phyloP scores from a whole-genome alignment of 2,797 vertebrate genomes.

The Myripristis jacobus region DNA sequence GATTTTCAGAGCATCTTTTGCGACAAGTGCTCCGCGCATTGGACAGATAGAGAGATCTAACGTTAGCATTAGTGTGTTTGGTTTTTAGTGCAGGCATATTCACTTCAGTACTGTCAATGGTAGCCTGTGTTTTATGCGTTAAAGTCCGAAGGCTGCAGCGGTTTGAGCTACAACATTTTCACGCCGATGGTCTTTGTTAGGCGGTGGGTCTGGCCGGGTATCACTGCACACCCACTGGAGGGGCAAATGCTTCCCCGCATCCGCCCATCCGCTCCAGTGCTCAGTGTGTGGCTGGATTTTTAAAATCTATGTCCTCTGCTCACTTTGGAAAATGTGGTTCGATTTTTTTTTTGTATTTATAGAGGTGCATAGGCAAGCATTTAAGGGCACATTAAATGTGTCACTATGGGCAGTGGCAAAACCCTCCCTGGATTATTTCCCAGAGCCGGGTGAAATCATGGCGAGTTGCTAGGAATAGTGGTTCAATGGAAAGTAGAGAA shows the following conservation, averaged over 20 bases:
- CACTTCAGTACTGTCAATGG: neutral
- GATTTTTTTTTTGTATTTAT: slow-evolving; percentile 17
- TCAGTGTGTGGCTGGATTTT: slow-evolving; percentile 16
- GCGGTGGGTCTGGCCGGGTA: slow-evolving; percentile 51
- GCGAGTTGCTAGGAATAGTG: slow-evolving; percentile 69
- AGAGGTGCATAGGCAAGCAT: neutral
- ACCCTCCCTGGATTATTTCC: slow-evolving; percentile 26
- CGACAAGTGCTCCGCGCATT: slow-evolving; percentile 50
- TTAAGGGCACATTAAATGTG: slow-evolving; percentile 18
- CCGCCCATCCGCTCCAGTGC: slow-evolving; percentile 54
- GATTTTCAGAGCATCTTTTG: slow-evolving; percentile 54
- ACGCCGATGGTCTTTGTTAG: slow-evolving; percentile 78
- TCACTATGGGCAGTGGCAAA: slow-evolving; percentile 12
- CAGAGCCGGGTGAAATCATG: slow-evolving; percentile 66
- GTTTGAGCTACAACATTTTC: slow-evolving; percentile 19
- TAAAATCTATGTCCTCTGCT: neutral
- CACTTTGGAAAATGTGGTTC: slow-evolving; percentile 15
- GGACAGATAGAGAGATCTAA: neutral
- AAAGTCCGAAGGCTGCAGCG: slow-evolving; percentile 18
- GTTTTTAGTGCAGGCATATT: neutral
- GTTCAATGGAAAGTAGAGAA: slow-evolving; percentile 76
- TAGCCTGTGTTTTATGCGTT: neutral
- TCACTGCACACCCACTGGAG: slow-evolving; percentile 64
- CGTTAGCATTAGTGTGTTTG: neutral
- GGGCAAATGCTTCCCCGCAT: slow-evolving; percentile 62